phyloP scores from a whole-genome alignment of 2,888 invertebrate genomes.

The Agriotes lineatus region DNA sequence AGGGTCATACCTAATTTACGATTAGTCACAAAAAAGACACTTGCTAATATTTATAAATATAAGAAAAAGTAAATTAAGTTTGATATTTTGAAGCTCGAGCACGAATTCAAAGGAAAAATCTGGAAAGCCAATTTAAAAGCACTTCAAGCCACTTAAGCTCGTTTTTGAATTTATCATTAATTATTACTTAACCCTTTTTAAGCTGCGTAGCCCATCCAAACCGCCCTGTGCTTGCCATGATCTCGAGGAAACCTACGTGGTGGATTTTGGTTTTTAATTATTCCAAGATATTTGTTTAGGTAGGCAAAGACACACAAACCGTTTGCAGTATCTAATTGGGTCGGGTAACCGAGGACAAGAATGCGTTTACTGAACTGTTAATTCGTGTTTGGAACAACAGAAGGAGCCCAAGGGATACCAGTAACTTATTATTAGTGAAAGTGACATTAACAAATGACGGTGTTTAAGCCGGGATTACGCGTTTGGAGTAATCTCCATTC shows the following conservation, averaged over 20 bases:
- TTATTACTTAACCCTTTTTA: constrained; percentile 13
- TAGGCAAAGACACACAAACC: constrained; percentile 1
- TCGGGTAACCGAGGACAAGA: constrained; percentile 40
- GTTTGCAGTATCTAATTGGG: constrained; percentile 39
- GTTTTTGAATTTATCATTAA: constrained; percentile 8
- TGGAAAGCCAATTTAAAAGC: constrained; percentile 15
- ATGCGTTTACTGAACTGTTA: constrained; percentile 48
- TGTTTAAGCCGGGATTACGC: constrained; percentile 44
- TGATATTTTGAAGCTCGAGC: too few species aligned
- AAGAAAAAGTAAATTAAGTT: too few species aligned
- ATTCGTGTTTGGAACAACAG: constrained; percentile 48
- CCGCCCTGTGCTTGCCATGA: neutral
- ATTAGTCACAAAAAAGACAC: too few species aligned
- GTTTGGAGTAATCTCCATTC: constrained; percentile 32
- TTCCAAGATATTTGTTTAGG: constrained; percentile 8
- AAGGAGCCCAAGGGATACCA: constrained; percentile 39
- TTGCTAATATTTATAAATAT: too few species aligned
- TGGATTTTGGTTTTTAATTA: neutral
- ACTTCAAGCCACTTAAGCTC: constrained; percentile 6
- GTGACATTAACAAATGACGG: constrained; percentile 48
- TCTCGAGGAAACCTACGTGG: too few species aligned
- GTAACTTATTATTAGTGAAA: constrained; percentile 48
- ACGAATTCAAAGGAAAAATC: too few species aligned
- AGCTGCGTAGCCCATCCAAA: constrained; percentile 5
- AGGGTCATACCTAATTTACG: too few species aligned